Percentiles rank a stretch among this genome's conserved stretches.
Conservation (phyloP, 2,888 invertebrate genomes). For the Dynastes tityus region DNA sequence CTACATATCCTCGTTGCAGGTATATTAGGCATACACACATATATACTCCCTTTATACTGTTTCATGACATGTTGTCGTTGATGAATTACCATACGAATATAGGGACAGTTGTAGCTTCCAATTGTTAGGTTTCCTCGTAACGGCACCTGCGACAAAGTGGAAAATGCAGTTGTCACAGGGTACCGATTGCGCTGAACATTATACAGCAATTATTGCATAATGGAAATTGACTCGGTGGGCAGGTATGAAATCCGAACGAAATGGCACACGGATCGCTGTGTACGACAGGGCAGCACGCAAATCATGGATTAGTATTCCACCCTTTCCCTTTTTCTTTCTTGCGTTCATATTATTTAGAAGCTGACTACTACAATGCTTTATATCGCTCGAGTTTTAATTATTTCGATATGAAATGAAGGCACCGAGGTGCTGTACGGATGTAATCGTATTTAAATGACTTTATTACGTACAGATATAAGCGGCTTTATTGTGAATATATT, state of each 20-base stretch:
- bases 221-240: conserved; percentile 4
- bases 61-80: conserved; percentile 15
- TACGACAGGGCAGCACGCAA: neutral
- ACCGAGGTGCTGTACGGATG: neutral
- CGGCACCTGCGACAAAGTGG: neutral
- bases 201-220: conserved; percentile 14
- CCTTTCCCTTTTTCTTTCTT: neutral
- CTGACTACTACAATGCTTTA: neutral
- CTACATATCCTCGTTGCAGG: no score
- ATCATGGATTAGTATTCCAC: neutral
- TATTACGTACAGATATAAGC: no score
- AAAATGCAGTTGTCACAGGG: conserved; percentile 5
- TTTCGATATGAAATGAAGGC: neutral
- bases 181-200: neutral
- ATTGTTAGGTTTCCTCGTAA: neutral
- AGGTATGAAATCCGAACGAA: conserved; percentile 7
- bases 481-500: no score
- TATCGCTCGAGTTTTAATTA: neutral
- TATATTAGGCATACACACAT: no score
- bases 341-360: neutral
- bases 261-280: neutral
- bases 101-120: neutral
- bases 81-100: conserved; percentile 1
- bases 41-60: neutral
- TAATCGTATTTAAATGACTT: neutral